Evolutionary conservation across 1,140 invertebrate genomes (phyloP).

Genomic region (Eumaeus atala): DNA sequence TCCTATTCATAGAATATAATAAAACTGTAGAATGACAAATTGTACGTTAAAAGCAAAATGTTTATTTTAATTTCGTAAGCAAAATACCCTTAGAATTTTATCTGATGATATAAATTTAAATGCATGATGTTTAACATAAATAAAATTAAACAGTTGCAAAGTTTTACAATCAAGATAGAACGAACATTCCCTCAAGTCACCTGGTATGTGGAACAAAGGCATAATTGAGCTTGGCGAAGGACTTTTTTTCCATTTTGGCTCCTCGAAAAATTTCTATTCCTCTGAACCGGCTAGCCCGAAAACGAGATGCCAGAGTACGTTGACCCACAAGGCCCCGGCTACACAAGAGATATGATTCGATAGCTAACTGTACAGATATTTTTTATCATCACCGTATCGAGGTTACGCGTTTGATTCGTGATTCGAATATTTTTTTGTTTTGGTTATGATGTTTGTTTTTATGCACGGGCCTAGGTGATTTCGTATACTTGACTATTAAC

Average conservation of each 20-base stretch:
- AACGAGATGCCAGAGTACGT: conserved; percentile 42
- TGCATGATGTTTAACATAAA: no score
- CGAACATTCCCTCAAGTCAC: neutral
- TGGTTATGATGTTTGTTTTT: conserved; percentile 2
- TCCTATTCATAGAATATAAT: no score
- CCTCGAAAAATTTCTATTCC: conserved; percentile 38
- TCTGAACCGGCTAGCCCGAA: conserved; percentile 41
- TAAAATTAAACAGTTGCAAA: no score
- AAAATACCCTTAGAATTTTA: no score
- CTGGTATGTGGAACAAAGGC: conserved; percentile 3
- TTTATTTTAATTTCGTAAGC: no score
- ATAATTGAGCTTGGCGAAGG: neutral
- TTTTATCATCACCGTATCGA: conserved; percentile 52
- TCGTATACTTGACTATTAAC: neutral
- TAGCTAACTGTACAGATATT: conserved; percentile 67
- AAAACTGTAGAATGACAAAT: no score
- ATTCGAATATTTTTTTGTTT: conserved; percentile 36
- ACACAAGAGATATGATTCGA: conserved; percentile 59
- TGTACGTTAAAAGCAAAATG: no score
- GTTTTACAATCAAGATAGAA: no score
- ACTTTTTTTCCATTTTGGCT: conserved; percentile 25
- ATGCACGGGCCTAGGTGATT: neutral
- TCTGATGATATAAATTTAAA: no score
- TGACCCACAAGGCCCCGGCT: conserved; percentile 46
- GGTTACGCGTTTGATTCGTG: conserved; percentile 60